Percentiles rank a stretch among this genome's conserved stretches.
Conservation (phyloP, 2,113 vertebrate genomes). For the Salvelinus namaycush region DNA sequence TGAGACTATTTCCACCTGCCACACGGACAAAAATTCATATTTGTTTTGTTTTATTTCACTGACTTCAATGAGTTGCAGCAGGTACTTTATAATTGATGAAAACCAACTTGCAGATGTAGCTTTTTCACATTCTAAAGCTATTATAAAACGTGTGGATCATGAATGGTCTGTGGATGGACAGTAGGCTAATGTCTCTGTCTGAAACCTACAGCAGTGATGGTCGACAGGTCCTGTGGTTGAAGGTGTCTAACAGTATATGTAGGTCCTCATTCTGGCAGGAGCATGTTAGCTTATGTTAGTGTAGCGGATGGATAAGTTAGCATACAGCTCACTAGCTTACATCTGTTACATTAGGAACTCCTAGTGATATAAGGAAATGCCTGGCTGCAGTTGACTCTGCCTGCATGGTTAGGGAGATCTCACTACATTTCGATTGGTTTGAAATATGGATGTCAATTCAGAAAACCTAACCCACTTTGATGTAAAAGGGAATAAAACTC, state of each 20-base stretch:
- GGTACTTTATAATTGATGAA: constrained; percentile 5
- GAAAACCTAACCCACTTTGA: constrained; percentile 40
- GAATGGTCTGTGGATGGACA: neutral
- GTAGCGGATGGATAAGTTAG: too few species aligned
- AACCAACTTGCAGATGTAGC: neutral
- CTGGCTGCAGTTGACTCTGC: neutral
- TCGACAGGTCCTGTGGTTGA: neutral
- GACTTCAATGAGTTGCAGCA: constrained; percentile 19
- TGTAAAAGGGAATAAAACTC: constrained; percentile 66
- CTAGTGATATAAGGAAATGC: neutral
- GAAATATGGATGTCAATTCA: constrained; percentile 1
- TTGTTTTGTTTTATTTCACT: constrained; percentile 29
- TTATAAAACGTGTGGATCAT: neutral
- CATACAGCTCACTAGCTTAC: neutral
- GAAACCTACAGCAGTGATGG: neutral
- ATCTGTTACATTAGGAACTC: neutral
- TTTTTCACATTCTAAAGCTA: neutral
- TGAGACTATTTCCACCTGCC: constrained; percentile 36
- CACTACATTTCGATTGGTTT: neutral
- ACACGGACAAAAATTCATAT: constrained; percentile 22
- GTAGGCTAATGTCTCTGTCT: neutral
- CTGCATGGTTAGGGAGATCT: neutral
- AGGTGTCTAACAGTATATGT: neutral
- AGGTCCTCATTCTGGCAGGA: neutral
- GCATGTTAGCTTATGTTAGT: neutral